phyloP scores from a whole-genome alignment of 1,140 invertebrate species.

The Drosophila teissieri region DNA sequence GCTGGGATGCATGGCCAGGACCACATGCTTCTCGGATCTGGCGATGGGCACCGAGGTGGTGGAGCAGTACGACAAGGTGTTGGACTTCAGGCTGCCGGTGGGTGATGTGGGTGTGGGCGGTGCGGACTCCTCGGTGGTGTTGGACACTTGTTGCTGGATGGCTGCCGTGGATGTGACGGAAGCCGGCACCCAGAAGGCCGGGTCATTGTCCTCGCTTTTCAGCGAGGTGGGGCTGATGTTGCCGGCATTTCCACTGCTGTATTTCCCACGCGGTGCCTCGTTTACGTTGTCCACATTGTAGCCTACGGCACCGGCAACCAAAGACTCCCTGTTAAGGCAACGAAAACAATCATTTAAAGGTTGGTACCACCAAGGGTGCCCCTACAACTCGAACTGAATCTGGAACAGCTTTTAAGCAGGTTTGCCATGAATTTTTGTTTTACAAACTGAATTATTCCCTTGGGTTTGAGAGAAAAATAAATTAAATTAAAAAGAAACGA shows the following conservation, averaged over 20 bases:
- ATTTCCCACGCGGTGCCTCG: slow-evolving; percentile 70
- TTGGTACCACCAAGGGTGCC: neutral
- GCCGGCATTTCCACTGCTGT: slow-evolving; percentile 59
- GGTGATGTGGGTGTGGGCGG: slow-evolving; percentile 85
- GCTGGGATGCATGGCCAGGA: slow-evolving; percentile 85
- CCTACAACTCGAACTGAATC: neutral
- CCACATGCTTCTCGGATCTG: slow-evolving; percentile 86
- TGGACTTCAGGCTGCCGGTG: slow-evolving; percentile 81
- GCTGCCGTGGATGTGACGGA: slow-evolving; percentile 60
- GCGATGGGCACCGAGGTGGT: slow-evolving; percentile 84
- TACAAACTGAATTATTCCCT: too few species aligned
- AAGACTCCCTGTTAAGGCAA: slow-evolving; percentile 82
- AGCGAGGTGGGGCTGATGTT: slow-evolving; percentile 81
- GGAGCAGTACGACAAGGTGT: slow-evolving; percentile 77
- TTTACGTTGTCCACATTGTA: slow-evolving; percentile 84
- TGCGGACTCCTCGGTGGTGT: slow-evolving; percentile 83
- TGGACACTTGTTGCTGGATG: slow-evolving; percentile 70
- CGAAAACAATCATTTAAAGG: slow-evolving; percentile 8
- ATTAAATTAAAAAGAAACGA: too few species aligned
- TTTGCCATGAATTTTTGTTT: neutral
- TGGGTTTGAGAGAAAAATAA: too few species aligned
- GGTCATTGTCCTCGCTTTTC: slow-evolving; percentile 77
- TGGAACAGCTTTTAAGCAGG: slow-evolving; percentile 1
- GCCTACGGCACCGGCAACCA: slow-evolving; percentile 80
- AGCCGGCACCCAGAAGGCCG: slow-evolving; percentile 85